Conservation (phyloP, 1,140 invertebrate species). For the Drosophila melanica region DNA sequence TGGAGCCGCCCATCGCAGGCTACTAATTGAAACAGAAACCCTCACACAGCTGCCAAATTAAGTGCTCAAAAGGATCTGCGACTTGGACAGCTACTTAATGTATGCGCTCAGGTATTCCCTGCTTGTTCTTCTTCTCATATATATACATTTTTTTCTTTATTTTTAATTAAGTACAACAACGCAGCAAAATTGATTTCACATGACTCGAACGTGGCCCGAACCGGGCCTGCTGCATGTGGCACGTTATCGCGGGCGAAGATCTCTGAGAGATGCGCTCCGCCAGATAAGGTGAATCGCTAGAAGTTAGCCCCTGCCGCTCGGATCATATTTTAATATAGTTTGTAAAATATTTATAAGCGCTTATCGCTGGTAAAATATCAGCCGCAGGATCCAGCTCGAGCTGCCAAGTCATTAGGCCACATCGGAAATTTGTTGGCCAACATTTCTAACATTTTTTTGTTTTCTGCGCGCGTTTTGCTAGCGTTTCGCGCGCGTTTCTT, state of each 20-base stretch:
- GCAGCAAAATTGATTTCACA: constrained; percentile 80
- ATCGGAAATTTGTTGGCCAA: constrained; percentile 19
- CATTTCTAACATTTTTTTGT: no score
- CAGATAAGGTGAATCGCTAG: constrained; percentile 53
- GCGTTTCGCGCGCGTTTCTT: constrained; percentile 9
- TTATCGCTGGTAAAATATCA: constrained; percentile 39
- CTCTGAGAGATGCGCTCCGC: constrained; percentile 69
- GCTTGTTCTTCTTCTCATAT: constrained; percentile 16
- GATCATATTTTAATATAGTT: constrained; percentile 68
- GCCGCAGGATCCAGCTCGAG: constrained; percentile 41
- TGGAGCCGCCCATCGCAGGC: neutral
- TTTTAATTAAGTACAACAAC: constrained; percentile 82
- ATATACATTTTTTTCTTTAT: constrained; percentile 10
- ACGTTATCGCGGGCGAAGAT: constrained; percentile 55
- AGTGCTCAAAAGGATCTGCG: constrained; percentile 67
- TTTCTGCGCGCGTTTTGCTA: constrained; percentile 16
- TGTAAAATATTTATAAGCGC: constrained; percentile 66
- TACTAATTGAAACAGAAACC: constrained; percentile 59
- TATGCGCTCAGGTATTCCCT: constrained; percentile 45
- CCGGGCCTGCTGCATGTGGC: constrained; percentile 1
- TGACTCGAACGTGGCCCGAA: constrained; percentile 32
- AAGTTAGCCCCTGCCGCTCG: constrained; percentile 2
- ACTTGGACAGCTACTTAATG: constrained; percentile 32
- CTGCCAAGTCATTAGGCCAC: constrained; percentile 72
- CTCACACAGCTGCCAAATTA: constrained; percentile 68